Evolutionary conservation across 2,113 vertebrate genomes (phyloP).

Genomic region (Mohoua ochrocephala): DNA sequence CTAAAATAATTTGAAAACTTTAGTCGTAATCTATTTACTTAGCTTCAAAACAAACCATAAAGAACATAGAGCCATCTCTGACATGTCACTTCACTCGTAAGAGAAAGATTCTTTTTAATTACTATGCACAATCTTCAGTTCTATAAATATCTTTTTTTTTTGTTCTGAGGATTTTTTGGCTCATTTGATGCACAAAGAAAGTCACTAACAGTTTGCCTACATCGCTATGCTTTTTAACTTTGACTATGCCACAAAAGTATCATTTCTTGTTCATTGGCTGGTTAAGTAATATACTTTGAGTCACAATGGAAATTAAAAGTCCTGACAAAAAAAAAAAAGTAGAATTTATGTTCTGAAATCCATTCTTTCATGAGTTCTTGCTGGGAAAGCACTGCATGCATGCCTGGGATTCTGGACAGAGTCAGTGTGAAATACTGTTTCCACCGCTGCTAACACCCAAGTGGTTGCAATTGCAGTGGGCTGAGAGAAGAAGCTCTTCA

Average conservation of each 20-base stretch:
- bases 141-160: background rate
- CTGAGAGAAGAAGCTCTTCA: background rate
- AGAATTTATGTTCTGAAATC: background rate
- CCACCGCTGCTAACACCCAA: background rate
- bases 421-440: background rate
- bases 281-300: background rate
- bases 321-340: fast-evolving
- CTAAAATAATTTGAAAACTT: background rate
- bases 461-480: background rate
- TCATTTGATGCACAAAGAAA: background rate
- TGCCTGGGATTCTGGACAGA: background rate
- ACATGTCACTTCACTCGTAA: background rate
- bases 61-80: background rate
- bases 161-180: background rate
- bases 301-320: background rate
- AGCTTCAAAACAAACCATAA: background rate
- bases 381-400: background rate
- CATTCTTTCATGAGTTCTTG: background rate
- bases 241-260: background rate
- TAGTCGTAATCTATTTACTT: background rate
- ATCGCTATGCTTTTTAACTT: background rate
- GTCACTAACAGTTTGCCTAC: background rate
- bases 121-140: background rate
- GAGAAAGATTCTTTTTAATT: background rate
- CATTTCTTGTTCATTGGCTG: background rate